Evolutionary conservation across 2,113 vertebrate species (phyloP).

Genomic region (Xenopus borealis): DNA sequence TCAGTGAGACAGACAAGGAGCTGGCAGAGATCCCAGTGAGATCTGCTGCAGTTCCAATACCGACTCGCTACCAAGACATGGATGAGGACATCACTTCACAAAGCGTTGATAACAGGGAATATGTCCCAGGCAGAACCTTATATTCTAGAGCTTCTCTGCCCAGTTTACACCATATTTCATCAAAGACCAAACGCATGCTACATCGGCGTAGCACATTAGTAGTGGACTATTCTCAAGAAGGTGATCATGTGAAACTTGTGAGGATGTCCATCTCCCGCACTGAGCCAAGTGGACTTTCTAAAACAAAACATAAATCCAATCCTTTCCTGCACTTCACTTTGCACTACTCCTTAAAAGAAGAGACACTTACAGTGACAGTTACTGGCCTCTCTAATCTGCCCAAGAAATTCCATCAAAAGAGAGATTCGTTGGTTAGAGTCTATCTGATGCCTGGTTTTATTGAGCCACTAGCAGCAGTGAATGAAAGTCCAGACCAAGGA

Average conservation of each 20-base stretch:
- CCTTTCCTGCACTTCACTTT: constrained; percentile 66
- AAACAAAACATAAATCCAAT: constrained; percentile 40
- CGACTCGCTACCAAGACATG: constrained; percentile 59
- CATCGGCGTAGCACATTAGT: constrained; percentile 54
- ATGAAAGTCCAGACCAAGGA: constrained; percentile 55
- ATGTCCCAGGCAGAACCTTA: constrained; percentile 50
- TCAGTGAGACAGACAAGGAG: constrained; percentile 33
- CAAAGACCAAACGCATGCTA: constrained; percentile 52
- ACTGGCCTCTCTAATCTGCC: constrained; percentile 63
- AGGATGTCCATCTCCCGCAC: constrained; percentile 7
- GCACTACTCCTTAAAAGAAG: constrained; percentile 56
- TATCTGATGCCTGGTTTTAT: constrained; percentile 61
- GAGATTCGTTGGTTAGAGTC: constrained; percentile 57
- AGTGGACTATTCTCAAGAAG: constrained; percentile 34
- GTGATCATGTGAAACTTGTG: constrained; percentile 37
- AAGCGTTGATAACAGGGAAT: constrained; percentile 29
- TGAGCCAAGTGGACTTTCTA: constrained; percentile 50
- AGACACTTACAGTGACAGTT: constrained; percentile 62
- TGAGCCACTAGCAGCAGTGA: constrained; percentile 48
- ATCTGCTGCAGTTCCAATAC: constrained; percentile 51
- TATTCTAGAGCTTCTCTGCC: constrained; percentile 57
- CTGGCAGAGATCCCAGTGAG: constrained; percentile 48
- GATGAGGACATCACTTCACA: constrained; percentile 62
- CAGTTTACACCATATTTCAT: constrained; percentile 56
- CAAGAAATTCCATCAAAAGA: constrained; percentile 45